These are phyloP conservation scores for Lagria hirta DNA, from an alignment of 2,888 invertebrate species.

Conservation along the genomic window DNA sequence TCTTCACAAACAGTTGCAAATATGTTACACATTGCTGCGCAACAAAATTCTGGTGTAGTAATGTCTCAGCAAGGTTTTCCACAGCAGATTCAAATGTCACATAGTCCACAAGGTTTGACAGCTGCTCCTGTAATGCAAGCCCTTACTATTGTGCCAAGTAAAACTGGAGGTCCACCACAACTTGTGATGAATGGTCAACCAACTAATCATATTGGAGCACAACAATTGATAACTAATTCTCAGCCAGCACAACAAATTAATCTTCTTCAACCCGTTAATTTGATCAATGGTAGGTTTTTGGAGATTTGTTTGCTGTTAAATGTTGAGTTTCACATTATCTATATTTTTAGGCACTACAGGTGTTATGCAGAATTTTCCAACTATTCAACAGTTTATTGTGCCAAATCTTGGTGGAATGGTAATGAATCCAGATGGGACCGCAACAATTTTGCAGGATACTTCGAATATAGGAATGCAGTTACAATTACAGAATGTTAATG, in stretches of 20 bases:
- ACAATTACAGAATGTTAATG: constrained; percentile 79
- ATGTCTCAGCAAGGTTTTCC: constrained; percentile 63
- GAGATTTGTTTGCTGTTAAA: too few relatives aligned
- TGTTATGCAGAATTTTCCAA: constrained; percentile 74
- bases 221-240: constrained; percentile 66
- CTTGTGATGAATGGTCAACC: constrained; percentile 75
- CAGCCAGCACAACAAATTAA: constrained; percentile 65
- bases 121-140: constrained; percentile 74
- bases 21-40: constrained; percentile 69
- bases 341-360: too few relatives aligned
- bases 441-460: constrained; percentile 72
- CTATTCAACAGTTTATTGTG: constrained; percentile 80
- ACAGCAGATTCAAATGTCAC: constrained; percentile 71
- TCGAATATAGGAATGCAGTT: constrained; percentile 71
- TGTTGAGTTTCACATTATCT: too few relatives aligned
- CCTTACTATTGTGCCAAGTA: constrained; percentile 74
- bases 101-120: constrained; percentile 66
- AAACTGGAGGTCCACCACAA: constrained; percentile 71
- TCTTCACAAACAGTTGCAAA: constrained; percentile 69
- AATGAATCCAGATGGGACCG: constrained; percentile 73
- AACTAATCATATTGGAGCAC: constrained; percentile 63
- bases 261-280: constrained; percentile 77
- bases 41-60: constrained; percentile 65
- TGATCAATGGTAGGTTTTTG: constrained; percentile 74
- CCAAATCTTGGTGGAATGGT: constrained; percentile 80